Conservation (phyloP, 2,888 invertebrate species). For the Drosophila neotestacea region DNA sequence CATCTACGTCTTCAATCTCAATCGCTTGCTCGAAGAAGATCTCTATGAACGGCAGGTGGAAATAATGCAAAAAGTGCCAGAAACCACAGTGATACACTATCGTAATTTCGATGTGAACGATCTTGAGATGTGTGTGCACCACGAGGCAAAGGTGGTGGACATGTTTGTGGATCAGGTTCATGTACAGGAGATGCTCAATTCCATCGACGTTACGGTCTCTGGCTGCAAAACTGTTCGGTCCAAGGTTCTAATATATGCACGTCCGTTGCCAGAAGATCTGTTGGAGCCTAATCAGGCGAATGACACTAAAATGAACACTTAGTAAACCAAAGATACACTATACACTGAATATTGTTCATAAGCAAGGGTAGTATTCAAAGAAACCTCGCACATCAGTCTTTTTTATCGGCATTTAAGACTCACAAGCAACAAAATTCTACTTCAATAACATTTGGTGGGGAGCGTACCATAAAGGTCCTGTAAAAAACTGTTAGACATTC, state of each 20-base stretch:
- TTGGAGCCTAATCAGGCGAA: background rate
- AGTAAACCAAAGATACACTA: constrained; percentile 11
- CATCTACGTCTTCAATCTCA: constrained; percentile 81
- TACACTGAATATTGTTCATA: background rate
- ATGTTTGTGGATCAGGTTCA: constrained; percentile 55
- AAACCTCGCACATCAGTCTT: background rate
- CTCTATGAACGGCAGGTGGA: constrained; percentile 42
- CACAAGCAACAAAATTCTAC: background rate
- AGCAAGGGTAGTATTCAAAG: background rate
- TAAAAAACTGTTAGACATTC: background rate
- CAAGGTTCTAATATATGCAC: constrained; percentile 74
- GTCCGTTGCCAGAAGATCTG: constrained; percentile 19
- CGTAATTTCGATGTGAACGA: constrained; percentile 63
- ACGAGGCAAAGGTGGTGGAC: constrained; percentile 63
- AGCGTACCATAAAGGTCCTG: constrained; percentile 1
- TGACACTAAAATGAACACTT: background rate
- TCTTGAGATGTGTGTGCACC: constrained; percentile 74
- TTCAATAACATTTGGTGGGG: background rate
- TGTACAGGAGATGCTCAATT: constrained; percentile 68
- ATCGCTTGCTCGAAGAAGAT: constrained; percentile 46
- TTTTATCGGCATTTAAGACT: background rate
- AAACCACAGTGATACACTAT: constrained; percentile 72
- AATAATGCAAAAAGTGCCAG: constrained; percentile 42
- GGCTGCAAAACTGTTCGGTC: constrained; percentile 83
- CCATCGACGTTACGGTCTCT: constrained; percentile 66